A percentile compares a stretch with the other conserved stretches of the same genome.
phyloP scores from a whole-genome alignment of 2,888 invertebrate species.

The Gymnocheta viridis region DNA sequence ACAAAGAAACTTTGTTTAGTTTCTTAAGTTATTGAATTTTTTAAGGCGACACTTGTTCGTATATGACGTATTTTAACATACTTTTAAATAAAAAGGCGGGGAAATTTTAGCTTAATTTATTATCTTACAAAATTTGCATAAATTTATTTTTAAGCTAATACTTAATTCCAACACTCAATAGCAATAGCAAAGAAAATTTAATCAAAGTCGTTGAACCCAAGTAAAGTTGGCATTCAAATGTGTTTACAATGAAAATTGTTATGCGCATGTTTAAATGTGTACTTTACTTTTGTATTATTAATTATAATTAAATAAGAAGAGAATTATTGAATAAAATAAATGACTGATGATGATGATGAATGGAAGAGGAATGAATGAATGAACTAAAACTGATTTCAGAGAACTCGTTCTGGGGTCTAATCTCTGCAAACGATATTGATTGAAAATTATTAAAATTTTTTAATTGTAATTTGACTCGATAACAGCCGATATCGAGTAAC shows the following conservation, averaged over 20 bases:
- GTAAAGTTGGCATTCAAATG: slow-evolving; percentile 40
- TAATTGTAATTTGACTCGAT: no score
- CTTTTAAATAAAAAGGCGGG: neutral
- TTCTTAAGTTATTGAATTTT: no score
- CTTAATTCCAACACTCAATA: neutral
- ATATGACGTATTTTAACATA: no score
- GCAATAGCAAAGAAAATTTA: slow-evolving; percentile 12
- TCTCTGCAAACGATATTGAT: no score
- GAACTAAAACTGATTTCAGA: no score
- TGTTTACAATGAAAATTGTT: slow-evolving; percentile 12
- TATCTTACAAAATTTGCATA: neutral
- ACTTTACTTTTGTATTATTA: neutral
- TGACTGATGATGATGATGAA: neutral
- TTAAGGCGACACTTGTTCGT: no score
- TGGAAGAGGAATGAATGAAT: neutral
- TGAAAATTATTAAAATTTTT: no score
- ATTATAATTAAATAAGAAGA: neutral
- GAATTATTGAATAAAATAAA: neutral
- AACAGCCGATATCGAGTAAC: no score
- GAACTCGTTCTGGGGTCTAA: no score
- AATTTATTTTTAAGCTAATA: slow-evolving; percentile 9
- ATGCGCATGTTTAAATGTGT: neutral
- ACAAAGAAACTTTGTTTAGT: no score
- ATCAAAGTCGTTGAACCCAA: slow-evolving; percentile 48
- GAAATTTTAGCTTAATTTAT: neutral